Percentiles rank a stretch among this genome's conserved stretches.
phyloP scores from a whole-genome alignment of 2,113 vertebrate genomes.

The Protomyctophum bolini region DNA sequence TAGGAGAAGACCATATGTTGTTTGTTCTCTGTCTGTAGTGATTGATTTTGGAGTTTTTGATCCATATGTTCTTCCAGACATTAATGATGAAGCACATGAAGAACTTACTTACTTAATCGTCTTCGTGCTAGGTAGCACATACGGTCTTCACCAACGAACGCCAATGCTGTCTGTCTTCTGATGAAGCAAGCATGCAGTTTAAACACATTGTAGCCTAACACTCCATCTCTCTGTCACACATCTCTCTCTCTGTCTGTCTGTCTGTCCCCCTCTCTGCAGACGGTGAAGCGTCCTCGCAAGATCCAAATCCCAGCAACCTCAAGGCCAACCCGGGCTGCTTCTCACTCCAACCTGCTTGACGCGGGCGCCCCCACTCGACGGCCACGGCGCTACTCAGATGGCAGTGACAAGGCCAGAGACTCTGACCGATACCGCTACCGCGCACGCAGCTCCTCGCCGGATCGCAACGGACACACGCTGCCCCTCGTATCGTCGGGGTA shows the following conservation, averaged over 20 bases:
- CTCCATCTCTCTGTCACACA: background rate
- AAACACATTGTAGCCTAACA: no score
- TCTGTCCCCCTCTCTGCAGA: conserved; percentile 71
- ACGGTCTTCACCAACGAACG: no score
- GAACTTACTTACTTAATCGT: no score
- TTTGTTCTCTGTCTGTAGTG: no score
- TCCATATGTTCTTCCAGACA: no score
- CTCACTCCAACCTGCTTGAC: conserved; percentile 71
- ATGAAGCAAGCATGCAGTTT: no score
- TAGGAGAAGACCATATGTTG: background rate
- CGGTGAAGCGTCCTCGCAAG: conserved; percentile 86
- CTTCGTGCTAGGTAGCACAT: no score
- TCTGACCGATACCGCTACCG: conserved; percentile 34
- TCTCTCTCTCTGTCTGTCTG: background rate
- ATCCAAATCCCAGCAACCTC: conserved; percentile 80
- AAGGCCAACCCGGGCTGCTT: conserved; percentile 54
- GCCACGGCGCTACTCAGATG: conserved; percentile 80
- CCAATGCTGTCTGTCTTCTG: no score
- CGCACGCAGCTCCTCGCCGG: conserved; percentile 67
- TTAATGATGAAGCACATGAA: no score
- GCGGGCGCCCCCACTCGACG: conserved; percentile 34
- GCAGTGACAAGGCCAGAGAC: conserved; percentile 80
- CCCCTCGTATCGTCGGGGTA: conserved; percentile 87
- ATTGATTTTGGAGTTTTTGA: no score
- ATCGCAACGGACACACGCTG: conserved; percentile 74